Conservation (phyloP, 2,113 vertebrate genomes). For the Sapayoa aenigma region DNA sequence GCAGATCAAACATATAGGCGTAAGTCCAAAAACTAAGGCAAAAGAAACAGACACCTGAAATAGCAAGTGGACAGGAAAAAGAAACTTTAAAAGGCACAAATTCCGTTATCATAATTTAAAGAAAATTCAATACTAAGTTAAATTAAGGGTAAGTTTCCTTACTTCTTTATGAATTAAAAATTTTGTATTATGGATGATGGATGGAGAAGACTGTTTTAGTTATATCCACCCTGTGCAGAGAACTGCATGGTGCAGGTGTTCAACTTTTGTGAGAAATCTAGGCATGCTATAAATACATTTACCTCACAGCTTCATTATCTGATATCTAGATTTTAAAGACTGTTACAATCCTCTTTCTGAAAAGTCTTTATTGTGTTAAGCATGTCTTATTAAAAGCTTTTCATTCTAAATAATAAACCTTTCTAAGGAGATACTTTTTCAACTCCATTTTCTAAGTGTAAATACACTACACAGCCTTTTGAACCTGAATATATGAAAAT, state of each 20-base stretch:
- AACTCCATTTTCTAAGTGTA: background rate
- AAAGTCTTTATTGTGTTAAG: background rate
- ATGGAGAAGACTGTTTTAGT: background rate
- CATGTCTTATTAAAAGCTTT: background rate
- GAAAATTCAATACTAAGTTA: background rate
- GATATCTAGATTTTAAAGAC: background rate
- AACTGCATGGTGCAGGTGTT: background rate
- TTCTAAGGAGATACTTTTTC: background rate
- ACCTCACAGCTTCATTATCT: background rate
- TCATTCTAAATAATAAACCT: background rate
- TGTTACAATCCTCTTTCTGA: background rate
- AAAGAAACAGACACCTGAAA: background rate
- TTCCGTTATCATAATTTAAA: background rate
- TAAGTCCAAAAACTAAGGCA: background rate
- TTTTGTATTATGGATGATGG: background rate
- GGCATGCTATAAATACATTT: background rate
- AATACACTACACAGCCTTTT: background rate
- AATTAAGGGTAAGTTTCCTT: background rate
- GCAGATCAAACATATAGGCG: background rate
- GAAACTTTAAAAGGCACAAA: background rate
- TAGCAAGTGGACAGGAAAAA: background rate
- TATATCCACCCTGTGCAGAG: background rate
- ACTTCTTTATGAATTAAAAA: background rate
- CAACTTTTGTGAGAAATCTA: background rate
- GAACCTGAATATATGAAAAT: background rate